Base-by-base conservation (phyloP, 2,113 vertebrate genomes). In the Ceuthmochares aereus region DNA sequence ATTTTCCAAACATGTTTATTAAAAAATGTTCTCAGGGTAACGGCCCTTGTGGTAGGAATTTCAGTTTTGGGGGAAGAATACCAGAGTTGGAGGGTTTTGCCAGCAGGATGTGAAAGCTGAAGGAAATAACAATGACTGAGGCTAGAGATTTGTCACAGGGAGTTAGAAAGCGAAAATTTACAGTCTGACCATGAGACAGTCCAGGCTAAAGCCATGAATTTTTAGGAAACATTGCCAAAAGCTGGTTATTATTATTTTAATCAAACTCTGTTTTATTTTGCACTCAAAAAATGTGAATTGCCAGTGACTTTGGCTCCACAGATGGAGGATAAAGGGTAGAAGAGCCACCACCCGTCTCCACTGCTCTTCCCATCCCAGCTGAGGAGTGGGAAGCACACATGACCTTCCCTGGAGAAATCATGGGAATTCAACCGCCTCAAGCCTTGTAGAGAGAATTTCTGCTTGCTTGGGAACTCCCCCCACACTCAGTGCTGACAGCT, bases 161-260 rank as follows among this genome's bases (percentile, higher is more conserved):
- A 96, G 82, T 96, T 86, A 88, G 84, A 95, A 96, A 0, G 40
- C 36, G 15, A 95, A 94, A 96, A 97, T 96, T 96, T 93, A 93
- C 79, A 72, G 66, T 90, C 94, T 94, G 95, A 81, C 93, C 89
- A 95, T 89, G 95, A 96, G 94, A 95, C 64, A 92, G 78, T 94
- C 89, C 93, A 96, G 92, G 84, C 91, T 91, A 95, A 97, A 97
- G 60, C 80, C 80, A 95, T 96, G 93, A 96, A 96, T 95, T 96
- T 95, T 68, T 75, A 84, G 79, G 25, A 90, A 90, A 10, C 77
- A n/a, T 87, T 96, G 96, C 93, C 96, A 96, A 94, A 96, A 93
- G 90, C 95, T 94, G 93, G 86, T 81, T 94, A 84, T 82, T 86
- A 84, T 96, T 97, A 95, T 96, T 95, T 96, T 87, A 86, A 89